Percentiles rank a stretch among this genome's conserved stretches.
These are phyloP conservation scores for Euzetes globulus DNA, from an alignment of 2,888 invertebrate genomes.

Conservation along the genomic window DNA sequence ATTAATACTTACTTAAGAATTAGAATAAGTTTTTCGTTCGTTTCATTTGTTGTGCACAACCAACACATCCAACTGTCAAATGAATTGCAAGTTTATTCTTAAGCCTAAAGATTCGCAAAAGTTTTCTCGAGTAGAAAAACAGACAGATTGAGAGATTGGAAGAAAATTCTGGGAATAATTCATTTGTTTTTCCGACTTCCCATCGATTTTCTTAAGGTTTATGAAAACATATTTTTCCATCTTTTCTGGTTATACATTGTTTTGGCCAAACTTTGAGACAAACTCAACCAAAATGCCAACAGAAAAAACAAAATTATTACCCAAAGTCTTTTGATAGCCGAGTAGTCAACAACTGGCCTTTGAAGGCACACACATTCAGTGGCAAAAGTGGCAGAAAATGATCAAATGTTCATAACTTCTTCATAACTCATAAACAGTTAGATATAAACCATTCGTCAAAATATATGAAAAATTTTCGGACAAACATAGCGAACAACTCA, in stretches of 20 bases:
- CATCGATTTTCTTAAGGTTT: background rate
- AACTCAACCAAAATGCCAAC: background rate
- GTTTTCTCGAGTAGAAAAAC: no score
- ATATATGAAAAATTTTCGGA: background rate
- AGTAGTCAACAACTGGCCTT: background rate
- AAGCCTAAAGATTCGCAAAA: no score
- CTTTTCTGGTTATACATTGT: background rate
- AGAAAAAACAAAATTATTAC: background rate
- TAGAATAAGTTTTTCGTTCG: no score
- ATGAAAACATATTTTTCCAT: background rate
- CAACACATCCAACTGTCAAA: no score
- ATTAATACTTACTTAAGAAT: no score
- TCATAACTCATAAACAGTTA: background rate
- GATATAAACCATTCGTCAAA: background rate
- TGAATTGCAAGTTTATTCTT: no score
- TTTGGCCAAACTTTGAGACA: background rate
- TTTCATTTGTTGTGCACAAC: no score
- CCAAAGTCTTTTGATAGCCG: background rate
- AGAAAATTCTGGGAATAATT: background rate
- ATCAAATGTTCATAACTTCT: conserved; percentile 1
- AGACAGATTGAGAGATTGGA: no score
- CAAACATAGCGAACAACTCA: background rate
- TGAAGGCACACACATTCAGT: background rate
- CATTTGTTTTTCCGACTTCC: background rate
- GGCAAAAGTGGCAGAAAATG: background rate